phyloP scores from a whole-genome alignment of 1,140 invertebrate species.

The Campodea augens region DNA sequence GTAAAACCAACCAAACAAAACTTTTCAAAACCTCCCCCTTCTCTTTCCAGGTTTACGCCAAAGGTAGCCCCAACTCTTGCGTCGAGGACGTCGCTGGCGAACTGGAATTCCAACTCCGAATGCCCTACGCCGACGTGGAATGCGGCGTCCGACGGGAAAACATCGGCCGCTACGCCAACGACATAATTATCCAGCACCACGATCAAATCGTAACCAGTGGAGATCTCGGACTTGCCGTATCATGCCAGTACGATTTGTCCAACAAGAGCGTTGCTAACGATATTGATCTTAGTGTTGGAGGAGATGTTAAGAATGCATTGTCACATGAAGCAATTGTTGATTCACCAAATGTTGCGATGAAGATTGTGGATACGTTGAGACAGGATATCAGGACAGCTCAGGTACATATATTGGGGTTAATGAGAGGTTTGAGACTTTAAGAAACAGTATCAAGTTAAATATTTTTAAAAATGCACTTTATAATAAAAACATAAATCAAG shows the following conservation, averaged over 20 bases:
- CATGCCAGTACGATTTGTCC: slow-evolving; percentile 80
- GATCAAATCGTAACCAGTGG: slow-evolving; percentile 87
- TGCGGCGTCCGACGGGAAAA: slow-evolving; percentile 73
- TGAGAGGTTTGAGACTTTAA: too few relatives aligned
- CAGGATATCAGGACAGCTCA: slow-evolving; percentile 23
- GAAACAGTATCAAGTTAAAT: too few relatives aligned
- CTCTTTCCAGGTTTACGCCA: slow-evolving; percentile 88
- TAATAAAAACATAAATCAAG: too few relatives aligned
- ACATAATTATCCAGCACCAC: slow-evolving; percentile 83
- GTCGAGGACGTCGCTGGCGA: slow-evolving; percentile 65
- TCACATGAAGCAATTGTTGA: slow-evolving; percentile 45
- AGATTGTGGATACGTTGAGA: slow-evolving; percentile 38
- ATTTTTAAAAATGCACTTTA: too few relatives aligned
- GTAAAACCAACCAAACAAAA: too few relatives aligned
- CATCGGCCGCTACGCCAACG: slow-evolving; percentile 64
- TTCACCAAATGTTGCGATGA: slow-evolving; percentile 84
- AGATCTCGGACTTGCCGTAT: slow-evolving; percentile 74
- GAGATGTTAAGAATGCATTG: slow-evolving; percentile 47
- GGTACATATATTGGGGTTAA: too few relatives aligned
- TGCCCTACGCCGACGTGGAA: slow-evolving; percentile 80
- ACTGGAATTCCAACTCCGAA: slow-evolving; percentile 66
- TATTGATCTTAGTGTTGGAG: slow-evolving; percentile 69
- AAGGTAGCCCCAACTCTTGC: slow-evolving; percentile 78
- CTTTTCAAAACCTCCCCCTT: too few relatives aligned
- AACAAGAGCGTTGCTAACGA: slow-evolving; percentile 86